Evolutionary conservation across 2,797 vertebrate genomes (phyloP).

Genomic region (Pangasius krempfi): DNA sequence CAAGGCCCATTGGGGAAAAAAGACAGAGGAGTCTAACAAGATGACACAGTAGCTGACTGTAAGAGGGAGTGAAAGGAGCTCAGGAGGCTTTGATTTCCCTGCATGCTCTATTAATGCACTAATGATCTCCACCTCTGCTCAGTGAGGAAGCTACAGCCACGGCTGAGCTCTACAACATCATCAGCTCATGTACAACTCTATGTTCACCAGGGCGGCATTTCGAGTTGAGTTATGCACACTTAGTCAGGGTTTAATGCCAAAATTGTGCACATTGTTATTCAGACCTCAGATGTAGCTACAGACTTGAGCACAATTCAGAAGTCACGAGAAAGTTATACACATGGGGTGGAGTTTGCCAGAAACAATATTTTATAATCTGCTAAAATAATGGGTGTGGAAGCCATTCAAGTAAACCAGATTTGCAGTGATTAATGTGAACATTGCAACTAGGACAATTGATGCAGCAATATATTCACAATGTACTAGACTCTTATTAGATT

Average conservation of each 20-base stretch:
- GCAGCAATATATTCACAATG: not conserved
- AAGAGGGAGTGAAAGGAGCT: slow-evolving; percentile 7
- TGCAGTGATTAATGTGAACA: not conserved
- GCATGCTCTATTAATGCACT: slow-evolving; percentile 41
- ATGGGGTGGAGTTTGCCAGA: not conserved
- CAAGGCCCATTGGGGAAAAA: slow-evolving; percentile 18
- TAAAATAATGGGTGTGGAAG: not conserved
- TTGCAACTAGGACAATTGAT: not conserved
- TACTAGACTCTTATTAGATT: not conserved
- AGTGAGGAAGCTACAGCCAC: slow-evolving; percentile 17
- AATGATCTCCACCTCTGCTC: slow-evolving; percentile 27
- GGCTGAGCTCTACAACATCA: slow-evolving; percentile 6
- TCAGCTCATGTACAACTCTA: not conserved
- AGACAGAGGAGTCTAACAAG: slow-evolving; percentile 10
- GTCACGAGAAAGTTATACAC: not conserved
- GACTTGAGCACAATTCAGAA: not conserved
- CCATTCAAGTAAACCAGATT: not conserved
- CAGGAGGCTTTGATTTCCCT: slow-evolving; percentile 35
- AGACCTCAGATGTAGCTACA: not conserved
- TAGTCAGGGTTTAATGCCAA: not conserved
- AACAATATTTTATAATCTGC: not conserved
- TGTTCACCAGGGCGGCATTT: not conserved
- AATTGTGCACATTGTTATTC: not conserved
- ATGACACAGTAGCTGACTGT: slow-evolving; percentile 31
- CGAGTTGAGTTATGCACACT: not conserved